phyloP scores from a whole-genome alignment of 2,888 invertebrate genomes.

The Onchidella celtica region DNA sequence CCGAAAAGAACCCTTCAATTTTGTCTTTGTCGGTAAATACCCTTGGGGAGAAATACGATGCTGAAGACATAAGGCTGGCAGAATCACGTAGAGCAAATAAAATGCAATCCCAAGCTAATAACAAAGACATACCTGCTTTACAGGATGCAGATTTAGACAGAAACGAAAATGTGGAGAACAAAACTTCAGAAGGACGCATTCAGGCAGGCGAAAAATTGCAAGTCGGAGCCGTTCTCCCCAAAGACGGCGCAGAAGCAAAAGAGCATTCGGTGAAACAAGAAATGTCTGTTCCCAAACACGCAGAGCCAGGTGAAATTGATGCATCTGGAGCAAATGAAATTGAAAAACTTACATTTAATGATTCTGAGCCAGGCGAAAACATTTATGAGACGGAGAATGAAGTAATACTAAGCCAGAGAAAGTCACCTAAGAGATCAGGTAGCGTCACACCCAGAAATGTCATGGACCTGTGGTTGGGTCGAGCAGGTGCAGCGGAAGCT shows the following conservation, averaged over 20 bases:
- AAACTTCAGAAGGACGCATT: too few relatives aligned
- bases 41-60: background rate
- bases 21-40: slow-evolving; percentile 15
- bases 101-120: background rate
- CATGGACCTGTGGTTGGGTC: background rate
- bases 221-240: too few relatives aligned
- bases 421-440: background rate
- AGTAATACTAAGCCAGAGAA: background rate
- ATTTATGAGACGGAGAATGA: background rate
- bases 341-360: too few relatives aligned
- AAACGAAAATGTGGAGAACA: too few relatives aligned
- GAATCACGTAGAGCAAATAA: background rate
- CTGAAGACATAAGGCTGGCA: background rate
- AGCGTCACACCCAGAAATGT: background rate
- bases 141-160: too few relatives aligned
- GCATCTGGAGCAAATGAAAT: too few relatives aligned
- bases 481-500: background rate
- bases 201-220: too few relatives aligned
- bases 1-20: background rate
- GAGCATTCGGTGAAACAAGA: too few relatives aligned
- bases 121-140: background rate
- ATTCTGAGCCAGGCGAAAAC: too few relatives aligned
- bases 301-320: too few relatives aligned
- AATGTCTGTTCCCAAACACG: too few relatives aligned
- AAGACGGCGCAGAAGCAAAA: too few relatives aligned